These are phyloP conservation scores for Glyptemys insculpta DNA, from an alignment of 2,797 vertebrate genomes.

Conservation along the genomic window DNA sequence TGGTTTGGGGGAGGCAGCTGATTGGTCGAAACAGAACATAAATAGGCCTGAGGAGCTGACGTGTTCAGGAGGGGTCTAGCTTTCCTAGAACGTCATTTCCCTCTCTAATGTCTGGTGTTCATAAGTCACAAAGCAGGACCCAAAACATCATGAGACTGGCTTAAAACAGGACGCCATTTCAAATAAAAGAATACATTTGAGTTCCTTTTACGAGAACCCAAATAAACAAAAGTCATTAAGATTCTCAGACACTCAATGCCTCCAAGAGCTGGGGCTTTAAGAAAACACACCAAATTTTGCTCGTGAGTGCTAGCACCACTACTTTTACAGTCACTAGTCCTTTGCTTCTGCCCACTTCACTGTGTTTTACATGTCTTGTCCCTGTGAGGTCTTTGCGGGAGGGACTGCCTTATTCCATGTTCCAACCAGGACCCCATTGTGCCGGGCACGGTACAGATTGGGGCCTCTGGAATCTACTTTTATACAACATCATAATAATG, in stretches of 20 bases:
- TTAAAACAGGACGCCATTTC: not conserved
- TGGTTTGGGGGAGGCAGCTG: not conserved
- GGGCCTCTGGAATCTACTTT: not conserved
- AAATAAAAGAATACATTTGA: not conserved
- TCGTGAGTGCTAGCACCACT: not conserved
- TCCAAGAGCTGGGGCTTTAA: not conserved
- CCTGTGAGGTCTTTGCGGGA: rapidly evolving
- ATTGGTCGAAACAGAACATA: not conserved
- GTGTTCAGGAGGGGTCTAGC: too few relatives aligned
- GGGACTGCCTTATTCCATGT: rapidly evolving
- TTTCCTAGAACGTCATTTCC: not conserved
- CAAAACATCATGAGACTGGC: not conserved
- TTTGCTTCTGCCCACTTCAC: not conserved
- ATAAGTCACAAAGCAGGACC: not conserved
- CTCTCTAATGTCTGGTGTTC: not conserved
- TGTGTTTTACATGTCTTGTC: not conserved
- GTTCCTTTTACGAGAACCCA: not conserved
- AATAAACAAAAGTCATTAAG: not conserved
- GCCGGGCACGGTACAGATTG: not conserved
- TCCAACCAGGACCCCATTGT: not conserved
- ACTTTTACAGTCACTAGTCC: not conserved
- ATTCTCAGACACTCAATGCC: not conserved
- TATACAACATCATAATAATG: not conserved
- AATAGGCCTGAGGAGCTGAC: too few relatives aligned
- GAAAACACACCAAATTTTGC: not conserved